These are phyloP conservation scores for Panthera tigris DNA, from an alignment of 2,113 vertebrate genomes.

Conservation along the genomic window DNA sequence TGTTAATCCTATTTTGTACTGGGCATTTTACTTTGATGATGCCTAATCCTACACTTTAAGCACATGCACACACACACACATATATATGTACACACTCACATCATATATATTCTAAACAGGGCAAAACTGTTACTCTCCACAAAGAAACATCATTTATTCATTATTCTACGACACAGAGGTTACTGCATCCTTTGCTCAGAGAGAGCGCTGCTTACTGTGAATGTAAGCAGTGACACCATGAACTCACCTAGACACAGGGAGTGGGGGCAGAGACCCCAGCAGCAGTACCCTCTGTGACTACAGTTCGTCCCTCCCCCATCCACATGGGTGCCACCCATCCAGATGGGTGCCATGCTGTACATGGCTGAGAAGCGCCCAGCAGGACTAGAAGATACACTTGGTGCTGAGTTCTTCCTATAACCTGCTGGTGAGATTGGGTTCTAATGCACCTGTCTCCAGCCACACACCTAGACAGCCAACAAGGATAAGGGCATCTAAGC, in stretches of 20 bases:
- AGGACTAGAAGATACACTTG: background rate
- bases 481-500: background rate
- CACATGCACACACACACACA: fast-evolving
- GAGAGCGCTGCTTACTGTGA: background rate
- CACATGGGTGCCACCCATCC: background rate
- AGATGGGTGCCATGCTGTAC: too few species aligned
- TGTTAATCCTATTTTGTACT: background rate
- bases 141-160: background rate
- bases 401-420: background rate
- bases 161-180: background rate
- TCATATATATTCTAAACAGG: background rate
- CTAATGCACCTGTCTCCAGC: background rate
- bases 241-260: background rate
- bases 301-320: background rate
- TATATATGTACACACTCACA: background rate
- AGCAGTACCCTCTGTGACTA: background rate
- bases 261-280: background rate
- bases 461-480: background rate
- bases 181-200: background rate
- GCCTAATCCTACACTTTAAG: background rate
- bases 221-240: background rate
- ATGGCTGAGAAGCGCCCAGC: background rate
- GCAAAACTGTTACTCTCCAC: background rate
- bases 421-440: background rate
- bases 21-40: background rate